These are phyloP conservation scores for Acheta domesticus DNA, from an alignment of 2,888 invertebrate species.

Conservation along the genomic window DNA sequence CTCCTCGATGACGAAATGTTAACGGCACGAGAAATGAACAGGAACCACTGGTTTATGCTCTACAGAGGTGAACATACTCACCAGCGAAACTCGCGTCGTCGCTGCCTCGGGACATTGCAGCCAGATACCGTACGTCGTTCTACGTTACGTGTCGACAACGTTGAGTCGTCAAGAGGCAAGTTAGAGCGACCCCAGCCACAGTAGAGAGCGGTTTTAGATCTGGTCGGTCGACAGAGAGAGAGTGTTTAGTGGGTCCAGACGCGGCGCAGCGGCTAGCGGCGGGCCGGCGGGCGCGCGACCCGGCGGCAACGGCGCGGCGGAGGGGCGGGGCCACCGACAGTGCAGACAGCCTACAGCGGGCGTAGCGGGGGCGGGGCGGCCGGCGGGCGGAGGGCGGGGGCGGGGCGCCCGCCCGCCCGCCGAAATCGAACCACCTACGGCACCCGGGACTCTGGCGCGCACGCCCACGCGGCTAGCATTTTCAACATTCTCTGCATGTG, in stretches of 20 bases:
- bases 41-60: no score
- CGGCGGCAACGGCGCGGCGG: background rate
- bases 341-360: background rate
- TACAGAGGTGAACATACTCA: no score
- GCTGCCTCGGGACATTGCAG: no score
- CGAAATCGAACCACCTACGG: constrained; percentile 7
- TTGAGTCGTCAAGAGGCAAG: background rate
- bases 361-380: constrained; percentile 9
- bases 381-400: background rate
- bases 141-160: background rate
- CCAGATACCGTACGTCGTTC: background rate
- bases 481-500: constrained; percentile 18
- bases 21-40: no score
- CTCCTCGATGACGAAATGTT: background rate
- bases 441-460: background rate
- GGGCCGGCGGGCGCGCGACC: background rate
- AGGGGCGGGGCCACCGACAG: background rate
- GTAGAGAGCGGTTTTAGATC: background rate
- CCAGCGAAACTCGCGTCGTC: no score
- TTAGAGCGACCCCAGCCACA: background rate
- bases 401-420: background rate
- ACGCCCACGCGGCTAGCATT: background rate
- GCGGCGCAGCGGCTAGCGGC: background rate
- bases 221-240: background rate
- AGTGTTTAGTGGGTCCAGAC: background rate